Percentiles rank a stretch among this genome's conserved stretches.
Conservation (phyloP, 2,113 vertebrate genomes). For the Peromyscus californicus region DNA sequence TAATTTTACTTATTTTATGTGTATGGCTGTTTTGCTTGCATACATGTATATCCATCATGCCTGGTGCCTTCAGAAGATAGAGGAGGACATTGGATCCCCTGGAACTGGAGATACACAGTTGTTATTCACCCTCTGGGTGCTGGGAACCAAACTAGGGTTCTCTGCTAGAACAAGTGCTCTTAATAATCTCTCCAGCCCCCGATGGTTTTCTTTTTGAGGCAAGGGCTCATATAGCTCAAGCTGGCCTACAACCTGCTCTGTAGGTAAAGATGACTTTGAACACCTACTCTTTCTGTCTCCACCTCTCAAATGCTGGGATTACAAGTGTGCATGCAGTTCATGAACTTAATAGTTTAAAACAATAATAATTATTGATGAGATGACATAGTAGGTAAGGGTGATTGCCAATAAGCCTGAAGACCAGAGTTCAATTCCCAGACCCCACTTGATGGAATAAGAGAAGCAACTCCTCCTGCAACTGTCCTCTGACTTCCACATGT, state of each 20-base stretch:
- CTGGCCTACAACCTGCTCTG: background rate
- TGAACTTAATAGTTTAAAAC: background rate
- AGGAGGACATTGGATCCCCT: background rate
- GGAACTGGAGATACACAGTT: background rate
- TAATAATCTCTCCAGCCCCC: background rate
- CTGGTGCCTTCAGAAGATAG: background rate
- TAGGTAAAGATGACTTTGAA: background rate
- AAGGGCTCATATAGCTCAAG: background rate
- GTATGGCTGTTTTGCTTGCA: background rate
- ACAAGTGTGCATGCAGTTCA: too few species aligned
- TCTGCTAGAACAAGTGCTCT: background rate
- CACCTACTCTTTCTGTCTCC: background rate
- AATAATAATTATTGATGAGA: background rate
- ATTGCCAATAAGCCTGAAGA: background rate
- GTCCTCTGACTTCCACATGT: background rate
- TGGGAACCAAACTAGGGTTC: background rate
- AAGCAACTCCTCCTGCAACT: background rate
- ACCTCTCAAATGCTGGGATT: background rate
- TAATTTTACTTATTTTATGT: background rate
- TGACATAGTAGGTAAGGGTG: background rate
- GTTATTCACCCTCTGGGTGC: background rate
- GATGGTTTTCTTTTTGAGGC: background rate
- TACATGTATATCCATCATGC: background rate
- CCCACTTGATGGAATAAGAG: background rate
- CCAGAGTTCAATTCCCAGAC: background rate